phyloP scores from a whole-genome alignment of 1,140 invertebrate genomes.

The Lineus longissimus region DNA sequence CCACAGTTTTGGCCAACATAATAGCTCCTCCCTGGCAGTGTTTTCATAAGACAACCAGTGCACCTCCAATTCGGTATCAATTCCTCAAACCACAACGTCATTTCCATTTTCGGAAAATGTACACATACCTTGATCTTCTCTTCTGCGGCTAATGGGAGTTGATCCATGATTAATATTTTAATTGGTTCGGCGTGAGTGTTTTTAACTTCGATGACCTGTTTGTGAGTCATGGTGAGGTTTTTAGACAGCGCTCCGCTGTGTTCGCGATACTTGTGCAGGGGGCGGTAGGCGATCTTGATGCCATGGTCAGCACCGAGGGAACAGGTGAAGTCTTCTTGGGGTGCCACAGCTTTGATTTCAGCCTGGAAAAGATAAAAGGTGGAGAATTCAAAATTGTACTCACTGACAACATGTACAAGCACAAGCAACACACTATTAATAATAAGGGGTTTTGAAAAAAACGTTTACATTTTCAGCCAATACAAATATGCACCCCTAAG shows the following conservation, averaged over 20 bases:
- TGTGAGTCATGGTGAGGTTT: constrained; percentile 32
- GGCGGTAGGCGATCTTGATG: constrained; percentile 52
- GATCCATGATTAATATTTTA: constrained; percentile 44
- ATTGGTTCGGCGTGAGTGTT: constrained; percentile 45
- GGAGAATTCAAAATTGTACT: too few species aligned
- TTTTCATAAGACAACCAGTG: too few species aligned
- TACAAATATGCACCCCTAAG: too few species aligned
- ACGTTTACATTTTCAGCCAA: too few species aligned
- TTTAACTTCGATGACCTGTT: constrained; percentile 47
- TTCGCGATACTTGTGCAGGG: constrained; percentile 35
- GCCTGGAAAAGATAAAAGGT: constrained; percentile 28
- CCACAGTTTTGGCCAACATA: too few species aligned
- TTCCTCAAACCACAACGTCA: too few species aligned
- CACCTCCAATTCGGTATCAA: too few species aligned
- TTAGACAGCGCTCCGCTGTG: constrained; percentile 27
- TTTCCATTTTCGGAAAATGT: too few species aligned
- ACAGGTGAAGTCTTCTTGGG: constrained; percentile 49
- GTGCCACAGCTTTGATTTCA: constrained; percentile 42
- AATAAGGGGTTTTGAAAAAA: too few species aligned
- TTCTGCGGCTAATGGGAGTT: constrained; percentile 48
- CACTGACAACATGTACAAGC: too few species aligned
- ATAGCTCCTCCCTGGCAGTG: too few species aligned
- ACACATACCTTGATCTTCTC: constrained; percentile 56
- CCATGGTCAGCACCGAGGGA: constrained; percentile 53
- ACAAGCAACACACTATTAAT: too few species aligned